Evolutionary conservation across 1,140 invertebrate genomes (phyloP).

Genomic region (Halesus radiatus): DNA sequence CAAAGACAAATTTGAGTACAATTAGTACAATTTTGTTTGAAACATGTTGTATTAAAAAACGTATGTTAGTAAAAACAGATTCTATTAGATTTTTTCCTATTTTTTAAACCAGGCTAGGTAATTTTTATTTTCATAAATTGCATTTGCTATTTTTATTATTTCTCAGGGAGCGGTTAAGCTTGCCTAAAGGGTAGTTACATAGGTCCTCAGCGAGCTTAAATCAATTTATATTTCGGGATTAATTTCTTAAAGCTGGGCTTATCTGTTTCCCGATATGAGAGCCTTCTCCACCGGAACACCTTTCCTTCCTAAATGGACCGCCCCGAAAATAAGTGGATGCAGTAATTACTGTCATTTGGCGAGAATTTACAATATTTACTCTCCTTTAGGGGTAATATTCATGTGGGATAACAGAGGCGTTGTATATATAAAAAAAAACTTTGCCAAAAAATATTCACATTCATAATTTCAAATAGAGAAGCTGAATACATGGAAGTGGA

Average conservation of each 20-base stretch:
- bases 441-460: too few relatives aligned
- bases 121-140: neutral
- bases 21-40: too few relatives aligned
- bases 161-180: too few relatives aligned
- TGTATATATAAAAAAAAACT: too few relatives aligned
- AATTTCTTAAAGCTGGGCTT: constrained; percentile 22
- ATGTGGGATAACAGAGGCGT: too few relatives aligned
- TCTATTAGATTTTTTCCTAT: too few relatives aligned
- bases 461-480: too few relatives aligned
- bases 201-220: neutral
- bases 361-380: constrained; percentile 5
- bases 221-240: constrained; percentile 12
- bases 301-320: neutral
- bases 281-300: neutral
- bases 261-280: neutral
- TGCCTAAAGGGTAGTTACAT: neutral
- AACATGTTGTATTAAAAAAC: too few relatives aligned
- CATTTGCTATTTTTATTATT: neutral
- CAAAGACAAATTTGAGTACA: too few relatives aligned
- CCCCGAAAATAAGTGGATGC: neutral
- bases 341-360: neutral
- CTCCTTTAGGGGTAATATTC: neutral
- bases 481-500: too few relatives aligned
- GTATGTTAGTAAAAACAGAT: too few relatives aligned
- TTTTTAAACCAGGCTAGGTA: neutral